phyloP scores from a whole-genome alignment of 2,797 vertebrate species.

The Acrocephalus scirpaceus region DNA sequence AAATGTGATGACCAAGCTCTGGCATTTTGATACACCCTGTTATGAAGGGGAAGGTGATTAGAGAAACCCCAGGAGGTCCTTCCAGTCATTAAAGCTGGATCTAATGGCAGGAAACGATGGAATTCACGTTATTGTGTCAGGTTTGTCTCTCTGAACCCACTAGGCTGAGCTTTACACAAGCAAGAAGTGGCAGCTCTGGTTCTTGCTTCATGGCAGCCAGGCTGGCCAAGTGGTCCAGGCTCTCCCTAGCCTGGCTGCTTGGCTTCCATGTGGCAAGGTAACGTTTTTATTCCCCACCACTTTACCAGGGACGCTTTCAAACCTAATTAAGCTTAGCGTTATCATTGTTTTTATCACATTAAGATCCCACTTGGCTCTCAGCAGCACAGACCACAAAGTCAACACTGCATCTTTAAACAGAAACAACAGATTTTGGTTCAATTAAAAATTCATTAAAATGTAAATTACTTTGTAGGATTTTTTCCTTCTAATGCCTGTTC shows the following conservation, averaged over 20 bases:
- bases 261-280: neutral
- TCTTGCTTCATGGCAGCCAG: neutral
- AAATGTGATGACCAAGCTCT: neutral
- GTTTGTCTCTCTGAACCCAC: neutral
- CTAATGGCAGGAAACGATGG: neutral
- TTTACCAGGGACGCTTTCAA: slow-evolving; percentile 67
- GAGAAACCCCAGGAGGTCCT: neutral
- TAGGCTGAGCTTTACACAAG: neutral
- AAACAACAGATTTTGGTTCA: slow-evolving; percentile 86
- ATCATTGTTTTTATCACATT: slow-evolving; percentile 82
- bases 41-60: neutral
- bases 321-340: slow-evolving; percentile 81
- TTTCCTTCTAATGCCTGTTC: slow-evolving; percentile 68
- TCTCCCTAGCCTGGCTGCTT: neutral
- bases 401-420: slow-evolving; percentile 81
- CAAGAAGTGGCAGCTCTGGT: neutral
- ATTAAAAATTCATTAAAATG: slow-evolving; percentile 89
- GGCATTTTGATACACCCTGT: neutral
- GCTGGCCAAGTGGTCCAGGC: neutral
- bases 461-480: slow-evolving; percentile 78
- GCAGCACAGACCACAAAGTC: slow-evolving; percentile 78
- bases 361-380: slow-evolving; percentile 77
- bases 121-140: neutral
- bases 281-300: slow-evolving; percentile 1
- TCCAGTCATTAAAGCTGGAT: neutral